phyloP scores from a whole-genome alignment of 2,888 invertebrate genomes.

The Drosophila mercatorum region DNA sequence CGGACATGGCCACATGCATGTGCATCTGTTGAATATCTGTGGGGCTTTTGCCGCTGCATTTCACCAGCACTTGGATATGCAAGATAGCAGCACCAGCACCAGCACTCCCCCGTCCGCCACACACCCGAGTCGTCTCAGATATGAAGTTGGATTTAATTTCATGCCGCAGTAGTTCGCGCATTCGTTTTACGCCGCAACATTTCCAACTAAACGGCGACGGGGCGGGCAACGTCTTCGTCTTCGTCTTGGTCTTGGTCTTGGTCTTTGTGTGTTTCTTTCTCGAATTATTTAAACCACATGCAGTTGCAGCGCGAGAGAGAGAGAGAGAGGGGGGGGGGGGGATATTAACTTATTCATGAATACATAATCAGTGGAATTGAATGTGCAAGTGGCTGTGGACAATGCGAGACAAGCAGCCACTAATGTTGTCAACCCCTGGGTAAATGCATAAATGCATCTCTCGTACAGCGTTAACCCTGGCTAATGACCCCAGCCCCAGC shows the following conservation, averaged over 20 bases:
- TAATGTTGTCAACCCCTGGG: constrained; percentile 73
- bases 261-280: constrained; percentile 7
- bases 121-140: constrained; percentile 47
- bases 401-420: constrained; percentile 48
- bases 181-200: constrained; percentile 69
- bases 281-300: constrained; percentile 50
- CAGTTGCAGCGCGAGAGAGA: background rate
- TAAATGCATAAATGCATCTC: constrained; percentile 31
- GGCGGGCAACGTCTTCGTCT: constrained; percentile 33
- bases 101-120: background rate
- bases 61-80: constrained; percentile 78
- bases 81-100: constrained; percentile 59
- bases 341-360: constrained; percentile 74
- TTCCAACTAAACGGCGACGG: constrained; percentile 69
- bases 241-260: constrained; percentile 11
- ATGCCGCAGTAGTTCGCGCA: constrained; percentile 82
- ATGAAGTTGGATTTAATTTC: constrained; percentile 82
- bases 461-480: constrained; percentile 27
- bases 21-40: constrained; percentile 66
- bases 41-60: constrained; percentile 59
- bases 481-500: constrained; percentile 72
- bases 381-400: constrained; percentile 45
- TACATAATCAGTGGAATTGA: constrained; percentile 67
- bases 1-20: constrained; percentile 74
- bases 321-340: constrained; percentile 4